A percentile compares a stretch with the other conserved stretches of the same genome.
These are phyloP conservation scores for Amphipoea lucens DNA, from an alignment of 2,888 invertebrate genomes.

Conservation along the genomic window DNA sequence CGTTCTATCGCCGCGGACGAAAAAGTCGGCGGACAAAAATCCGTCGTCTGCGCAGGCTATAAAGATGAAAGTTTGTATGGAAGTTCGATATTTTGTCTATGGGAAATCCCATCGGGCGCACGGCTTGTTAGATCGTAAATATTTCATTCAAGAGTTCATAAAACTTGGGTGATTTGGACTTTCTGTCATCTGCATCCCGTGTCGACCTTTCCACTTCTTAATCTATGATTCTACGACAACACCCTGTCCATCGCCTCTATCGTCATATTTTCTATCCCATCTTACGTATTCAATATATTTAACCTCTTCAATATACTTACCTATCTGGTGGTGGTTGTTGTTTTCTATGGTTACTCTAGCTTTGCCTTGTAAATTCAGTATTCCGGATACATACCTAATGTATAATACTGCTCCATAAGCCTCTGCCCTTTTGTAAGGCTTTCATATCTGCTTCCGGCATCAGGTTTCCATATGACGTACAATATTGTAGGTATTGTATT, in stretches of 20 bases:
- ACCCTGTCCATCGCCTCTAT: too few relatives aligned
- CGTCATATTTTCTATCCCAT: too few relatives aligned
- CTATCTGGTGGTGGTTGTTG: neutral
- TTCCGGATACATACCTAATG: neutral
- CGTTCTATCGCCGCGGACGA: too few relatives aligned
- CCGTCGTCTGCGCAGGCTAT: too few relatives aligned
- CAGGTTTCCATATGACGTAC: slow-evolving; percentile 12
- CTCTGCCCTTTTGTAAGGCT: slow-evolving; percentile 10
- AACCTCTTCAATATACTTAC: neutral
- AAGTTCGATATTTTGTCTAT: neutral
- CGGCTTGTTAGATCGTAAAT: neutral
- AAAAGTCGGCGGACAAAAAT: too few relatives aligned
- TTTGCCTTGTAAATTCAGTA: neutral
- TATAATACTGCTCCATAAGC: neutral
- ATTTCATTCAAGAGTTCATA: neutral
- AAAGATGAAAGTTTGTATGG: neutral
- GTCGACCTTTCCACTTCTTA: neutral
- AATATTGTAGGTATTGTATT: neutral
- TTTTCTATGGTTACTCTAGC: neutral
- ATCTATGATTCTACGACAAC: neutral
- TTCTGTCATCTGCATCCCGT: neutral
- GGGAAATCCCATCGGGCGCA: neutral
- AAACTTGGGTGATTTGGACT: neutral
- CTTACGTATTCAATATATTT: too few relatives aligned
- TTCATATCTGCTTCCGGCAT: slow-evolving; percentile 20